Percentiles rank a stretch among this genome's conserved stretches.
Conservation (phyloP, 2,113 vertebrate species). For the Poecile atricapillus region DNA sequence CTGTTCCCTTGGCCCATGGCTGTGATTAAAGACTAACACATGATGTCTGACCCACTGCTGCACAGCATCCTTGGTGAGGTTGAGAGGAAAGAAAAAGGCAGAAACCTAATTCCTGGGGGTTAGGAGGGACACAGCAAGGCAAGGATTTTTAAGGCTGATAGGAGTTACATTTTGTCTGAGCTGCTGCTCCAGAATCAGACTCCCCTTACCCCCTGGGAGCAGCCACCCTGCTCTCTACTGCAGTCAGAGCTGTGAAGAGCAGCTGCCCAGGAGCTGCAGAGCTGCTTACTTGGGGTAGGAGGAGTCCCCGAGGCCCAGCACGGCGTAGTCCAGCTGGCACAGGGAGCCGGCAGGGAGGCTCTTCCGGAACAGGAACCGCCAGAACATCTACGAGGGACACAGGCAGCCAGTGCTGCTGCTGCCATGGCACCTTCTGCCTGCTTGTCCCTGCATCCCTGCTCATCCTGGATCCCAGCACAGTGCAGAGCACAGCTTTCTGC, state of each 20-base stretch:
- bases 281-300: conserved; percentile 90
- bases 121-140: not conserved
- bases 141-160: not conserved
- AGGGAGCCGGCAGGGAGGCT: conserved; percentile 80
- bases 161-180: not conserved
- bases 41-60: not conserved
- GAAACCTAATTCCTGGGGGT: not conserved
- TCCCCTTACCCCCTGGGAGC: not conserved
- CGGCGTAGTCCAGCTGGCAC: conserved; percentile 84
- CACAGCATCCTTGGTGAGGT: not conserved
- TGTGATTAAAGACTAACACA: not conserved
- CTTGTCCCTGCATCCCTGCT: not conserved
- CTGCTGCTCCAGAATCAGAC: not conserved
- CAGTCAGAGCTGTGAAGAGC: not conserved
- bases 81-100: not conserved
- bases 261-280: not conserved
- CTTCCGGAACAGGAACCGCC: conserved; percentile 92
- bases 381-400: conserved; percentile 79
- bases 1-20: not conserved
- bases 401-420: not conserved
- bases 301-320: conserved; percentile 93
- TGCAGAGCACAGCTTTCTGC: fast-evolving
- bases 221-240: not conserved
- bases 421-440: not conserved
- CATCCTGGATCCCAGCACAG: not conserved